These are phyloP conservation scores for Sebastes hopkinsi DNA, from an alignment of 2,797 vertebrate species.

Conservation along the genomic window DNA sequence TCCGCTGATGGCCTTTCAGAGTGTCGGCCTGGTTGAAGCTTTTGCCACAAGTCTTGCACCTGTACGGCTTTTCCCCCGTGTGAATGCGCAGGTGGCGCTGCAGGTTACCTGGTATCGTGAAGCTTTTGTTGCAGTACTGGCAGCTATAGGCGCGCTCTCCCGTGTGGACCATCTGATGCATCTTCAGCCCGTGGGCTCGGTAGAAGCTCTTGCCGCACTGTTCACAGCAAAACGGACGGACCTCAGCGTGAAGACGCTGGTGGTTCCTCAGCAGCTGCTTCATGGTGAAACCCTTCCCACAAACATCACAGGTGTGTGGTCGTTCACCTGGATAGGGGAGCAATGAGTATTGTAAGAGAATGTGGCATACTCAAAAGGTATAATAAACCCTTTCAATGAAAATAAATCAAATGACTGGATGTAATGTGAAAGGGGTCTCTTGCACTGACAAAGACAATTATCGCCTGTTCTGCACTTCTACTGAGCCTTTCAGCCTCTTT, in stretches of 20 bases:
- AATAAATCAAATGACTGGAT: not conserved
- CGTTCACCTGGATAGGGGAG: conserved; percentile 56
- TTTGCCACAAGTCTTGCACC: conserved; percentile 82
- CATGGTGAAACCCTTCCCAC: conserved; percentile 75
- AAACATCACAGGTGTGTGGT: conserved; percentile 73
- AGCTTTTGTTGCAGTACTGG: conserved; percentile 82
- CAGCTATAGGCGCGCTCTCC: conserved; percentile 81
- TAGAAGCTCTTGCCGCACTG: conserved; percentile 83
- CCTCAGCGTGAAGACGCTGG: conserved; percentile 78
- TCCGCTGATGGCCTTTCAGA: conserved; percentile 82
- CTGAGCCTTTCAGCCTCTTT: not conserved
- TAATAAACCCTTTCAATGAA: not conserved
- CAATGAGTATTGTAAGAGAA: not conserved
- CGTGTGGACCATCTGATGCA: conserved; percentile 83
- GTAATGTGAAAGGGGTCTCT: not conserved
- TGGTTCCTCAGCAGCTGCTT: conserved; percentile 76
- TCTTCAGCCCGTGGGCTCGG: conserved; percentile 78
- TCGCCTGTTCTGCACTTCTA: not conserved
- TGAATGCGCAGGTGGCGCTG: conserved; percentile 86
- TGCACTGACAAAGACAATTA: not conserved
- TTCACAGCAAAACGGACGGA: conserved; percentile 79
- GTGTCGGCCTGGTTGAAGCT: conserved; percentile 85
- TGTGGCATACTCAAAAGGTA: not conserved
- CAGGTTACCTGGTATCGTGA: conserved; percentile 83
- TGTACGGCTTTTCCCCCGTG: conserved; percentile 86